A percentile compares a stretch with the other conserved stretches of the same genome.
phyloP scores from a whole-genome alignment of 1,140 invertebrate species.

The Orchestia grillus region DNA sequence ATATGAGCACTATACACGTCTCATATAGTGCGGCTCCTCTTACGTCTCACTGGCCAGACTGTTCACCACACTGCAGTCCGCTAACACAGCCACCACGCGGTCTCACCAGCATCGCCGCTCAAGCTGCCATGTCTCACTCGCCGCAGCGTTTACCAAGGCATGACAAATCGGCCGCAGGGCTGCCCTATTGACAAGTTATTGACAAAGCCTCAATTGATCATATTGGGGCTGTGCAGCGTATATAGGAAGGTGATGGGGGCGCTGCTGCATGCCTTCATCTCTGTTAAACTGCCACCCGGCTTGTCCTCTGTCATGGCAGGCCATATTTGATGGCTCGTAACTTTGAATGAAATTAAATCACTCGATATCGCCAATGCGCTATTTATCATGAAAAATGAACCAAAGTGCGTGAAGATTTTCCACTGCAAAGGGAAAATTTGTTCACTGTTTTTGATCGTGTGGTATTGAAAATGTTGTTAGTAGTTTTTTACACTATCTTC shows the following conservation, averaged over 20 bases:
- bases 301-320: neutral
- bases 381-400: neutral
- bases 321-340: neutral
- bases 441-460: neutral
- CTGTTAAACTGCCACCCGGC: neutral
- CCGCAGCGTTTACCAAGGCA: constrained; percentile 45
- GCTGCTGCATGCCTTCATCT: neutral
- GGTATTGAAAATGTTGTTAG: neutral
- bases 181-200: constrained; percentile 54
- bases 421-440: neutral
- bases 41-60: too few relatives aligned
- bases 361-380: neutral
- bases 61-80: too few relatives aligned
- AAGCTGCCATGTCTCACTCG: neutral
- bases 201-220: constrained; percentile 51
- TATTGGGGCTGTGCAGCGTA: constrained; percentile 27
- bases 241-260: neutral
- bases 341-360: neutral
- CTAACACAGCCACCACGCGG: too few relatives aligned
- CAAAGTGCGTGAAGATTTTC: neutral
- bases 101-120: neutral
- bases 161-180: constrained; percentile 47
- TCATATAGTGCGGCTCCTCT: too few relatives aligned
- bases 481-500: neutral
- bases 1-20: too few relatives aligned